Evolutionary conservation across 2,888 invertebrate species (phyloP).

Genomic region (Digitonthophagus gazella): DNA sequence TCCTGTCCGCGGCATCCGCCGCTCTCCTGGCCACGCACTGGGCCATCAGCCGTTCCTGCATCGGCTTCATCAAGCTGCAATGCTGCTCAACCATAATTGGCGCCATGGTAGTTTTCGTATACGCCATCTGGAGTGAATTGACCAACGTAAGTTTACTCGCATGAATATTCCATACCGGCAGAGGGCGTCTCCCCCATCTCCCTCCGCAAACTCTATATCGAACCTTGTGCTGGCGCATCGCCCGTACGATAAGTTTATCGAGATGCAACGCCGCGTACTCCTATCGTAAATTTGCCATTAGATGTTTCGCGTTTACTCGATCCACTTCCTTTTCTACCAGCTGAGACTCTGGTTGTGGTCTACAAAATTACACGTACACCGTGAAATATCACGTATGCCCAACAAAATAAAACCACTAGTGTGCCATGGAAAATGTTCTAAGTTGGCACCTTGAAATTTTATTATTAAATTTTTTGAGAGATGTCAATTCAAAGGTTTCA

Average conservation of each 20-base stretch:
- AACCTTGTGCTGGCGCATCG: not conserved
- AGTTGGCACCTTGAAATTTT: too few relatives aligned
- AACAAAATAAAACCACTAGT: too few relatives aligned
- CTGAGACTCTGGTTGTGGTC: not conserved
- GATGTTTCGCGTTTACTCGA: not conserved
- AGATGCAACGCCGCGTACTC: not conserved
- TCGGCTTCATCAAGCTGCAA: conserved; percentile 67
- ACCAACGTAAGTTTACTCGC: conserved; percentile 51
- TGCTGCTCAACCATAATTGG: conserved; percentile 68
- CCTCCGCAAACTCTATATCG: not conserved
- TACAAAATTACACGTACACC: not conserved
- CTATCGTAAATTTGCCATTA: not conserved
- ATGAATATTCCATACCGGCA: conserved; percentile 14
- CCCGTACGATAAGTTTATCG: not conserved
- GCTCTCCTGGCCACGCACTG: conserved; percentile 54
- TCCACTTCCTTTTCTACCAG: not conserved
- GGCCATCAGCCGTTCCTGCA: conserved; percentile 55
- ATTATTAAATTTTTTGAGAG: too few relatives aligned
- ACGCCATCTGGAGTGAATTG: conserved; percentile 54
- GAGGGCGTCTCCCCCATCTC: not conserved
- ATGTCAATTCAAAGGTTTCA: too few relatives aligned
- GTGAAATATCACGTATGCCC: not conserved
- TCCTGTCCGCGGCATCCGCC: conserved; percentile 53
- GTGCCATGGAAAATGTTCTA: too few relatives aligned
- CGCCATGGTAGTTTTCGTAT: conserved; percentile 63